These are phyloP conservation scores for Aurelia sp. DNA, from an alignment of 30 jellyfish, hydroid and myxozoan species.

Conservation along the genomic window DNA sequence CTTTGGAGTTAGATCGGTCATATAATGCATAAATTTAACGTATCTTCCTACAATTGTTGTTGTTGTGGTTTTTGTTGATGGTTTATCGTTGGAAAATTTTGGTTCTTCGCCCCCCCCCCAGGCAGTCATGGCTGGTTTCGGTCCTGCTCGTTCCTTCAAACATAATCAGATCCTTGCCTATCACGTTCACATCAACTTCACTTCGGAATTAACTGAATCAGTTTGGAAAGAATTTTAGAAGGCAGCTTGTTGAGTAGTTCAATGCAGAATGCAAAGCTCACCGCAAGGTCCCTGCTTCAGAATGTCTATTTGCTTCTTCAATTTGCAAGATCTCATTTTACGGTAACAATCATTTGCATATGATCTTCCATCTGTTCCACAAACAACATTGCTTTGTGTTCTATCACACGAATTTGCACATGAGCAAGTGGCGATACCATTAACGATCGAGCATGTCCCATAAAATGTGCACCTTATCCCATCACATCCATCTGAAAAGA, in stretches of 20 bases:
- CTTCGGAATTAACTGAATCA: too few species aligned
- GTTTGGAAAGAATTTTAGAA: too few species aligned
- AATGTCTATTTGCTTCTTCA: background rate
- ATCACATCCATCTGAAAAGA: slow-evolving; percentile 57
- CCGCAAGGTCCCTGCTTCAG: slow-evolving; percentile 65
- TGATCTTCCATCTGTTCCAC: slow-evolving; percentile 77
- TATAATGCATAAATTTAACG: too few species aligned
- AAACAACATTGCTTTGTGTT: background rate
- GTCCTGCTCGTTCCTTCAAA: too few species aligned
- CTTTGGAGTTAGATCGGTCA: too few species aligned
- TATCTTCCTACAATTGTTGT: too few species aligned
- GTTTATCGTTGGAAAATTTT: too few species aligned
- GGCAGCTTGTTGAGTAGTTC: background rate
- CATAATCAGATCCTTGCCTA: too few species aligned
- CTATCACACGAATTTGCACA: slow-evolving; percentile 60
- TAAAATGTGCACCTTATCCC: slow-evolving; percentile 36
- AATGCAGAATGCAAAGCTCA: background rate
- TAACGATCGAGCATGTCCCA: slow-evolving; percentile 41
- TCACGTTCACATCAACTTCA: too few species aligned
- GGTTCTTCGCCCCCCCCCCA: too few species aligned
- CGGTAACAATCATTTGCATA: slow-evolving; percentile 56
- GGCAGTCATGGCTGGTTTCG: too few species aligned
- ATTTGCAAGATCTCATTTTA: slow-evolving; percentile 51
- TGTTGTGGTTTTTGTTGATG: too few species aligned
- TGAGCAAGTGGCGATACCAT: slow-evolving; percentile 54